Conservation (phyloP, 2,113 vertebrate genomes). For the Phocoena phocoena region DNA sequence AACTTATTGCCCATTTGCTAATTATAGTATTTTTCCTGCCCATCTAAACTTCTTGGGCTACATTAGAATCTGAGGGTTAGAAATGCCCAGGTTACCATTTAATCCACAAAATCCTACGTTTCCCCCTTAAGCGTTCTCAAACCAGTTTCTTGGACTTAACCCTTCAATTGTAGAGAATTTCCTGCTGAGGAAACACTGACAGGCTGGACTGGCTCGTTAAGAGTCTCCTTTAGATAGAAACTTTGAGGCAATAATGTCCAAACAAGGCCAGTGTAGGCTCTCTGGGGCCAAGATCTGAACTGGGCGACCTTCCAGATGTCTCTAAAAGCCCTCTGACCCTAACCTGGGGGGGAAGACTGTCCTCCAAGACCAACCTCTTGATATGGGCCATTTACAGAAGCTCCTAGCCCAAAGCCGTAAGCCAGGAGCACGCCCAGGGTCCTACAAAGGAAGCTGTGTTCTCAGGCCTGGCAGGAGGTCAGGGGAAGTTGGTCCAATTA, state of each 20-base stretch:
- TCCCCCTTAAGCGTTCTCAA: neutral
- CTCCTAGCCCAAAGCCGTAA: neutral
- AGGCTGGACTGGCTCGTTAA: neutral
- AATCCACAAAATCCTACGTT: neutral
- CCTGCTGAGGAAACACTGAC: neutral
- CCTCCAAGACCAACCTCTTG: neutral
- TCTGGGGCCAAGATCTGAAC: neutral
- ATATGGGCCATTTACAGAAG: neutral
- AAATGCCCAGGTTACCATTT: neutral
- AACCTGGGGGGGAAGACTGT: neutral
- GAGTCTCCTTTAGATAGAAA: neutral
- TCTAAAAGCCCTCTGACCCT: neutral
- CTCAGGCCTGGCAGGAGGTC: neutral
- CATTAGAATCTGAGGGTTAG: neutral
- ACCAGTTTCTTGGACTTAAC: neutral
- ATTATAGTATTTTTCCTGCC: neutral
- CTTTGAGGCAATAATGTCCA: neutral
- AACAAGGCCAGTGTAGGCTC: neutral
- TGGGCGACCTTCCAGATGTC: neutral
- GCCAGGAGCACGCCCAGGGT: neutral
- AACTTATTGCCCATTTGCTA: neutral
- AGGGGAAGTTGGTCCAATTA: neutral
- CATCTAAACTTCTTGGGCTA: neutral
- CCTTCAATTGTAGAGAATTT: neutral
- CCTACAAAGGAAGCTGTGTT: conserved; percentile 8